Conservation (phyloP, 2,113 vertebrate genomes). For the Porphyrio hochstetteri region DNA sequence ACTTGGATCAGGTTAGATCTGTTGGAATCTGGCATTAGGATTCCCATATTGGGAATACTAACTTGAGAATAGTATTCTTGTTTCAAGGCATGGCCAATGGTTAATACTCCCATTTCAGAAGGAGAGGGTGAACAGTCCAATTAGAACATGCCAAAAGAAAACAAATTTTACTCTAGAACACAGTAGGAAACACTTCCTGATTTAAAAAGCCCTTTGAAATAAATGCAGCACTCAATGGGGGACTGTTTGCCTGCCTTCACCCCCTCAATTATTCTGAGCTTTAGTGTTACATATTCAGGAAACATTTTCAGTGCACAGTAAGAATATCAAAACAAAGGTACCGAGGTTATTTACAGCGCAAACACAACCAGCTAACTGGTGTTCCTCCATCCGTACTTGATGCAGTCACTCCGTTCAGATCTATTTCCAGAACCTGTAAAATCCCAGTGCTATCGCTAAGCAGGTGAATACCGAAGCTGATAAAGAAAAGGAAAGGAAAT, state of each 20-base stretch:
- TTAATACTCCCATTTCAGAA: neutral
- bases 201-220: neutral
- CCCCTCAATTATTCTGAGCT: neutral
- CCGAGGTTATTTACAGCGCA: neutral
- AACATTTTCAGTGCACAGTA: neutral
- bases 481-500: neutral
- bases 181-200: neutral
- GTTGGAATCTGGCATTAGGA: neutral
- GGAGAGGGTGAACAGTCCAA: neutral
- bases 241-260: neutral
- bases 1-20: neutral
- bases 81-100: neutral
- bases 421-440: conserved; percentile 91
- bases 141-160: neutral
- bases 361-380: rapidly evolving
- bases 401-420: neutral
- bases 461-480: conserved; percentile 91
- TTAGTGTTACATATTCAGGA: neutral
- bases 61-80: neutral
- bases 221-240: neutral
- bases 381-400: neutral
- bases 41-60: neutral
- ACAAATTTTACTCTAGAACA: neutral
- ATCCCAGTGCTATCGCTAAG: conserved; percentile 88
- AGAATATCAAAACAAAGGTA: neutral